These are phyloP conservation scores for Norana najaformis DNA, from an alignment of 2,888 invertebrate species.

Conservation along the genomic window DNA sequence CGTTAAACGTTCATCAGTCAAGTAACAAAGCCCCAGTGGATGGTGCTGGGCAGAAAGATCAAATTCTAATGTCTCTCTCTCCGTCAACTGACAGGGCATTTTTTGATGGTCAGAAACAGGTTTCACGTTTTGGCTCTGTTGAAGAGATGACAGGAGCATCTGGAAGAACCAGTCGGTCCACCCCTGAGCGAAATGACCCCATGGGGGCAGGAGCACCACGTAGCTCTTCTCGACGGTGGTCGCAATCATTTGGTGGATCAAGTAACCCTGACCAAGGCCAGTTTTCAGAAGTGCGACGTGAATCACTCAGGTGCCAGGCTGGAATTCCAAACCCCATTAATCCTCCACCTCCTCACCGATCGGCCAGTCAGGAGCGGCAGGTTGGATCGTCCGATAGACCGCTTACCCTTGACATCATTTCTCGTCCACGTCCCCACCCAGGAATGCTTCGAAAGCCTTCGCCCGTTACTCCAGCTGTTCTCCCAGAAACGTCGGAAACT, in stretches of 20 bases:
- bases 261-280: conserved; percentile 3
- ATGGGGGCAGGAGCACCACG: conserved; percentile 24
- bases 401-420: conserved; percentile 68
- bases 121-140: conserved; percentile 53
- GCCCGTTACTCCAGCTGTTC: conserved; percentile 27
- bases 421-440: conserved; percentile 66
- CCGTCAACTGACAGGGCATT: conserved; percentile 42
- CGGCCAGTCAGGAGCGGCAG: conserved; percentile 43
- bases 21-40: conserved; percentile 22
- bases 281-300: not conserved
- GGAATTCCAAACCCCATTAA: conserved; percentile 39
- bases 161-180: not conserved
- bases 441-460: conserved; percentile 37
- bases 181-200: conserved; percentile 21
- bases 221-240: conserved; percentile 14
- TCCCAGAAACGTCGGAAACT: not conserved
- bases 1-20: conserved; percentile 35
- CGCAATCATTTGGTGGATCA: not conserved
- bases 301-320: conserved; percentile 30
- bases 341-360: conserved; percentile 51
- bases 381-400: conserved; percentile 66
- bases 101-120: conserved; percentile 51
- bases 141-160: conserved; percentile 23
- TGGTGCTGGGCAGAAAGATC: conserved; percentile 46
- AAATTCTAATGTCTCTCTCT: conserved; percentile 37